These are phyloP conservation scores for Reticulitermes speratus DNA, from an alignment of 1,140 invertebrate species.

Conservation along the genomic window DNA sequence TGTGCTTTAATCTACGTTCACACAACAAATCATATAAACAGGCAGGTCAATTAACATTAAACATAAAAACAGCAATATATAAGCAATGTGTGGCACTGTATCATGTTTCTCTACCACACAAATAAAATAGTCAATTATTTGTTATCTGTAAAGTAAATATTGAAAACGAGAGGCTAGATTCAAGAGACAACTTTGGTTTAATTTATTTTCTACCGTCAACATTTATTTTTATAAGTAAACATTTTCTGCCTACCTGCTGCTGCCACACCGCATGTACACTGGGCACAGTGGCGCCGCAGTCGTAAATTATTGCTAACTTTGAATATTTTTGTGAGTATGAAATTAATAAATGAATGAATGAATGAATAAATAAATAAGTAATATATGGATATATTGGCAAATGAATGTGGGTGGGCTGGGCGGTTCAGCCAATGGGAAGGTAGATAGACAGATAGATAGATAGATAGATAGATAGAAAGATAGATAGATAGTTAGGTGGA, in stretches of 20 bases:
- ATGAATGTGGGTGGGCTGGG: too few relatives aligned
- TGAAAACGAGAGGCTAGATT: background rate
- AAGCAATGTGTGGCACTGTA: background rate
- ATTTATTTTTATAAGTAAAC: background rate
- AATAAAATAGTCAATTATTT: background rate
- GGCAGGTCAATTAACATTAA: constrained; percentile 1
- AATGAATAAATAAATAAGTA: too few relatives aligned
- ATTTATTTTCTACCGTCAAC: background rate
- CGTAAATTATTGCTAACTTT: too few relatives aligned
- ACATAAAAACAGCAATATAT: background rate
- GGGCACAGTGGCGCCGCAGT: too few relatives aligned
- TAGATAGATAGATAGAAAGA: too few relatives aligned
- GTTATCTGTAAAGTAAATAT: background rate
- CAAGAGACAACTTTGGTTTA: background rate
- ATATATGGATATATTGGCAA: too few relatives aligned
- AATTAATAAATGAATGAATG: too few relatives aligned
- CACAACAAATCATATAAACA: background rate
- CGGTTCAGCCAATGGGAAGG: too few relatives aligned
- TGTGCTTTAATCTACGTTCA: background rate
- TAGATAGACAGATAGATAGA: too few relatives aligned
- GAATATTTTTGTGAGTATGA: too few relatives aligned
- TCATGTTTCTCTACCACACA: background rate
- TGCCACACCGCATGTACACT: background rate
- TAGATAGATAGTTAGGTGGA: too few relatives aligned
- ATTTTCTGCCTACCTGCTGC: background rate